Base-by-base conservation (phyloP, 2,113 vertebrate genomes). In the Amphiprion ocellaris region DNA sequence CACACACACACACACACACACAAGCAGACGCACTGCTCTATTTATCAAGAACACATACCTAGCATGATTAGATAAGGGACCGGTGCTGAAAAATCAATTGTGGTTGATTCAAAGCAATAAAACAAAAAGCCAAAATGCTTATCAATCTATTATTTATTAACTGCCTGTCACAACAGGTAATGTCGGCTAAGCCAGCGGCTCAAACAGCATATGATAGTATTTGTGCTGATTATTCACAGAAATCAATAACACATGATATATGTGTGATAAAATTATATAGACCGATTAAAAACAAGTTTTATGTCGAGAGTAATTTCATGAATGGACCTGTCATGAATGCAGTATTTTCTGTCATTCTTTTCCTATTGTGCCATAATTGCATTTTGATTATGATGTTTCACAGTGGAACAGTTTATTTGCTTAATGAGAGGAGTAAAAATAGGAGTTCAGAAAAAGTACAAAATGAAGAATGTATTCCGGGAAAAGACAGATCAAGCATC, bases 61-160 rank as follows among this genome's bases (percentile, higher is more conserved):
- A 74, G 11, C 67, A 54, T 81, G 84, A 92, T 89, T 84, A 81
- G 86, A 90, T 87, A 9, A 49, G 69, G 69, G 77, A 77, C 65
- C 71, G 47, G 63, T 70, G 44, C 60, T 79, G 79, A 66, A 86
- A 89, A 90, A 92, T 88, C 89, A 83, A 91, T 91, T 87, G 63
- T 16, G 26, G 58, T 41, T 68, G 59, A 89, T 90, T 90, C 58
- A 83, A 63, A 62, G 60, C 70, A 85, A 65, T 78, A 74, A 83
- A 85, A 83, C 33, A 74, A 84, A 86, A 81, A 83, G 50, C 19
- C 55, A 55, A 77, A 84, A 70, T 30, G 61, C 65, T 68, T 82
- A 84, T 81, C 46, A 64, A 78, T 76, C 70, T 16, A 84, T 87
- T 90, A 89, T 83, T 86, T 82, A 86, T 91, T 73, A 86, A 87